A percentile compares a stretch with the other conserved stretches of the same genome.
Evolutionary conservation across 2,797 vertebrate species (phyloP).

Genomic region (Lycodopsis pacificus): DNA sequence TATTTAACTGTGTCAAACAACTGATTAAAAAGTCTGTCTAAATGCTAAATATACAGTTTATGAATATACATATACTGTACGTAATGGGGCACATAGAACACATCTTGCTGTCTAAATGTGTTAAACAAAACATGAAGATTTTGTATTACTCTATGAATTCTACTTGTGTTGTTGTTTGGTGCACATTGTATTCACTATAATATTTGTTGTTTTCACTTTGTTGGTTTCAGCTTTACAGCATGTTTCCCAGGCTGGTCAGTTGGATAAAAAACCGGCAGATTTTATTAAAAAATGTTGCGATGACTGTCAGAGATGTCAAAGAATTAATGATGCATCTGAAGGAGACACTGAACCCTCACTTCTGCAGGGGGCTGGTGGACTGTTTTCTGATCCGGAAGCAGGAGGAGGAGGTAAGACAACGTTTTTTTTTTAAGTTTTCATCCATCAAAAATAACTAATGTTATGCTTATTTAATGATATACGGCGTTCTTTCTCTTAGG

Average conservation of each 20-base stretch:
- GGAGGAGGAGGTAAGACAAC: slow-evolving; percentile 56
- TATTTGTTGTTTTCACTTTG: not conserved
- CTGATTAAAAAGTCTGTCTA: not conserved
- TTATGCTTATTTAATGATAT: not conserved
- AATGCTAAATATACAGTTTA: not conserved
- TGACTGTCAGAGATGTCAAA: not conserved
- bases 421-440: not conserved
- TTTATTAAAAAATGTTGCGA: not conserved
- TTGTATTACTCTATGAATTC: not conserved
- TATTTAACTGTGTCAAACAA: not conserved
- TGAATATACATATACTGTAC: not conserved
- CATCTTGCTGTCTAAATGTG: not conserved
- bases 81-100: no score
- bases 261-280: slow-evolving; percentile 52
- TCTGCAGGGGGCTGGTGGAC: slow-evolving; percentile 68
- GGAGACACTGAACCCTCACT: slow-evolving; percentile 60
- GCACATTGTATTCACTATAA: not conserved
- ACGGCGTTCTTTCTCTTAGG: slow-evolving; percentile 40
- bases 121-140: not conserved
- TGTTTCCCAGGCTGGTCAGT: slow-evolving; percentile 62
- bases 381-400: slow-evolving; percentile 67
- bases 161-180: not conserved
- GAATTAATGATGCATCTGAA: slow-evolving; percentile 49
- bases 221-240: slow-evolving; percentile 78
- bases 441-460: not conserved